Evolutionary conservation across 2,888 invertebrate genomes (phyloP), one percentile per base, ranked within the genome.

Genomic region (Melinaea marsaeus): DNA sequence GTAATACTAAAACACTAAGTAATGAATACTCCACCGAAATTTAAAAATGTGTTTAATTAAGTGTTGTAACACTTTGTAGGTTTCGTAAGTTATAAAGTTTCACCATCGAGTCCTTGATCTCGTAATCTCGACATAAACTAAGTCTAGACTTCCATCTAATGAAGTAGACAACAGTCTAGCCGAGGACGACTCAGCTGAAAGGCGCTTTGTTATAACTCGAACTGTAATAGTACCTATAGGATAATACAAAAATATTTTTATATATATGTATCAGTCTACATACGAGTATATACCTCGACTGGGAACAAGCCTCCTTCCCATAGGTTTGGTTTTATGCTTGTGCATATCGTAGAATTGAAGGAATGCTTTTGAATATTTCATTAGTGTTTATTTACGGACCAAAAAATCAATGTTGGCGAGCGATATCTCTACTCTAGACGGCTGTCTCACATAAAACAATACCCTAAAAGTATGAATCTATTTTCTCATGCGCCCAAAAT

Each of bases 401-500:
- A 9, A 9, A 3, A 5, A 6, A 9, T 42, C 3, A 42, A 42
- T 9, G 11, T 7, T 11, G 11, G 3, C 5, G 4, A 37, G 4
- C 7, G 37, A 37, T 37, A 6, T 37, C 5, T 4, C 37, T 37
- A 37, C 37, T 4, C 11, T 3, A 42, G 9, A 42, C 9, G 9
- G 9, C 11, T 3, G 3, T 42, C 42, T 9, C 9, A 42, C 42
- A 51, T 22, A 37, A 37, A 35, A 4, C 47, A 33, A 48, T 9
- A 32, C 22, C 11, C 4, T 51, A 11, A 51, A 32, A 51, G 9
- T n/a, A 51, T 13, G 22, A 13, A 5, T 13, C 13, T 13, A 32
- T 37, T 51, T 59, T 54, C 51, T 48, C 51, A 51, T 56, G 51
- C 56, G 37, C 51, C 35, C 42, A 55, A 56, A 59, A 56, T 54